Conservation (phyloP, 2,888 invertebrate species). For the Chalcis sispes region DNA sequence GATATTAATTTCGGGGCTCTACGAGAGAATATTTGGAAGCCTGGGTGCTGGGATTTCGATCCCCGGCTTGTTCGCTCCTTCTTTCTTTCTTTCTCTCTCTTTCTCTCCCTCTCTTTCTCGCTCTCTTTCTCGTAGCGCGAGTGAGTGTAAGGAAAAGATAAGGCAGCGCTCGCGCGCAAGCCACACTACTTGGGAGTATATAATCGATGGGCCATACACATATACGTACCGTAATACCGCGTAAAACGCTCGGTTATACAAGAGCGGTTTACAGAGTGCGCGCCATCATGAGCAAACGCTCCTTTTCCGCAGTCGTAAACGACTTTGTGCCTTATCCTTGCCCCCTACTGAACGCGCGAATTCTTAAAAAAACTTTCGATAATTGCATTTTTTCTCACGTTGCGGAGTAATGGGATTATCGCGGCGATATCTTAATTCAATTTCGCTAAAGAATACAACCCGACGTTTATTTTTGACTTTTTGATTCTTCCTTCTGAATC, state of each 20-base stretch:
- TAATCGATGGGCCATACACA: slow-evolving; percentile 75
- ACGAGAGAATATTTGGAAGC: slow-evolving; percentile 54
- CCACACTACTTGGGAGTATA: slow-evolving; percentile 28
- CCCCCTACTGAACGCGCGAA: too few relatives aligned
- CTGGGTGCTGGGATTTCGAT: slow-evolving; percentile 66
- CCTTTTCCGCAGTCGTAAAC: slow-evolving; percentile 34
- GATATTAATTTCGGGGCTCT: slow-evolving; percentile 75
- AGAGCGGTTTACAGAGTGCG: too few relatives aligned
- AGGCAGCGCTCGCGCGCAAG: slow-evolving; percentile 66
- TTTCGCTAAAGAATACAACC: too few relatives aligned
- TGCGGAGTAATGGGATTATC: too few relatives aligned
- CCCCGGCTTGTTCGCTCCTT: slow-evolving; percentile 61
- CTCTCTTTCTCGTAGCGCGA: too few relatives aligned
- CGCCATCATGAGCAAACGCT: slow-evolving; percentile 44
- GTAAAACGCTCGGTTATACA: slow-evolving; percentile 58
- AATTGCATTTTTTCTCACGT: slow-evolving; percentile 7
- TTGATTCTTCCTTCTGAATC: too few relatives aligned
- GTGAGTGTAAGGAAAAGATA: slow-evolving; percentile 74
- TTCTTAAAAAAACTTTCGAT: slow-evolving; percentile 22
- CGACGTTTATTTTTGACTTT: too few relatives aligned
- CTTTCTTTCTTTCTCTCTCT: too few relatives aligned
- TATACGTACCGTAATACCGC: too few relatives aligned
- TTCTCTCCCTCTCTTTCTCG: too few relatives aligned
- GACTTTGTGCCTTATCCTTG: not conserved
- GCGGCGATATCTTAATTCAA: too few relatives aligned